Conservation (phyloP, 2,797 vertebrate species). For the Sebastes steindachneri region DNA sequence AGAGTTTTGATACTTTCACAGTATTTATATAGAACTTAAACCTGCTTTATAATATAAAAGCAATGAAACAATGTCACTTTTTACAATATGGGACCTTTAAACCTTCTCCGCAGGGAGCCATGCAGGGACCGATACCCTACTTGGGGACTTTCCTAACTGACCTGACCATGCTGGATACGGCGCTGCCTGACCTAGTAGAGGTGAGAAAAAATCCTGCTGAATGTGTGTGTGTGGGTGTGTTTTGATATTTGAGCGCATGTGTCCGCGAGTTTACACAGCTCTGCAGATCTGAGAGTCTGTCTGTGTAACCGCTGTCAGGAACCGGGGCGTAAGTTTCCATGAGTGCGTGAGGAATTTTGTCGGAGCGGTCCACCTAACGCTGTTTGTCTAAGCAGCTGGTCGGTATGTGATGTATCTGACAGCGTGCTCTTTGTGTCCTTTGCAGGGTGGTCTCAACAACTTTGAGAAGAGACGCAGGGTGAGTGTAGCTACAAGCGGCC, state of each 20-base stretch:
- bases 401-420: conserved; percentile 67
- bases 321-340: conserved; percentile 48
- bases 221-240: conserved; percentile 16
- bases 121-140: conserved; percentile 96
- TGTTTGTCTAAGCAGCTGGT: conserved; percentile 60
- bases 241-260: conserved; percentile 16
- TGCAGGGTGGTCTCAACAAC: conserved; percentile 93
- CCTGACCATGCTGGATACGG: conserved; percentile 95
- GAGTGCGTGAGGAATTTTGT: conserved; percentile 59
- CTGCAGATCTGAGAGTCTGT: conserved; percentile 31
- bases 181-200: conserved; percentile 91
- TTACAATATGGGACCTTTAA: neutral
- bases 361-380: conserved; percentile 36
- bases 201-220: conserved; percentile 71
- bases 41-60: too few species aligned
- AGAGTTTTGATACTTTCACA: too few species aligned
- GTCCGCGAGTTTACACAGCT: conserved; percentile 33
- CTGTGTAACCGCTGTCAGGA: conserved; percentile 39
- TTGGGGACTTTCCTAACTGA: conserved; percentile 95
- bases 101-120: conserved; percentile 86
- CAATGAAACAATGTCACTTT: too few species aligned
- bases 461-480: conserved; percentile 96
- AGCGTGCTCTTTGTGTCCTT: conserved; percentile 68
- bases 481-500: conserved; percentile 58
- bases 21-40: too few species aligned